Evolutionary conservation across 1,140 invertebrate genomes (phyloP).

Genomic region (Mercenaria mercenaria): DNA sequence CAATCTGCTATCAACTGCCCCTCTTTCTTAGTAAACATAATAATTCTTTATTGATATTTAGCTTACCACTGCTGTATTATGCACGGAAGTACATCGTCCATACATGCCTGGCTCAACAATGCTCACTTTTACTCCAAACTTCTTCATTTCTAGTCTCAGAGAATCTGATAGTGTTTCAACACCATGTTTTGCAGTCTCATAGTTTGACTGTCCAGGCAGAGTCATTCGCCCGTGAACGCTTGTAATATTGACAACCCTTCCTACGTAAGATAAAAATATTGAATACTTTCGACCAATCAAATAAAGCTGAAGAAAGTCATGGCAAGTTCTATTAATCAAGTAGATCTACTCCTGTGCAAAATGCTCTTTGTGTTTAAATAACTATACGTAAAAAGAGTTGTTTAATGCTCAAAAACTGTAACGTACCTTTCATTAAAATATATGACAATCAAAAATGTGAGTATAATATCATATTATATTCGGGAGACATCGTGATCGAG

Average conservation of each 20-base stretch:
- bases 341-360: too few species aligned
- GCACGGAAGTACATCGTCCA: conserved; percentile 5
- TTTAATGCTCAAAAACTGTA: too few species aligned
- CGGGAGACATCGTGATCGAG: too few species aligned
- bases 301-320: not conserved
- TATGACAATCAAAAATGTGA: too few species aligned
- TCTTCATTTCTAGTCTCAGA: conserved; percentile 83
- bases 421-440: too few species aligned
- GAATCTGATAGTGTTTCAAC: conserved; percentile 87
- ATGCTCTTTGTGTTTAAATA: too few species aligned
- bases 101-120: conserved; percentile 80
- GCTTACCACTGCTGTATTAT: not conserved
- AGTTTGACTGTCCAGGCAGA: conserved; percentile 91
- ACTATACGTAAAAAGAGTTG: too few species aligned
- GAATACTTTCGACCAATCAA: not conserved
- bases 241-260: conserved; percentile 92
- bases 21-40: too few species aligned
- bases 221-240: conserved; percentile 90
- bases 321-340: not conserved
- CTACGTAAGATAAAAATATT: conserved; percentile 73
- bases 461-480: too few species aligned
- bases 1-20: too few species aligned
- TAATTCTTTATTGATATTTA: too few species aligned
- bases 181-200: conserved; percentile 93
- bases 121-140: conserved; percentile 84